phyloP scores from a whole-genome alignment of 1,140 invertebrate genomes.

The Sminthurides bifidus region DNA sequence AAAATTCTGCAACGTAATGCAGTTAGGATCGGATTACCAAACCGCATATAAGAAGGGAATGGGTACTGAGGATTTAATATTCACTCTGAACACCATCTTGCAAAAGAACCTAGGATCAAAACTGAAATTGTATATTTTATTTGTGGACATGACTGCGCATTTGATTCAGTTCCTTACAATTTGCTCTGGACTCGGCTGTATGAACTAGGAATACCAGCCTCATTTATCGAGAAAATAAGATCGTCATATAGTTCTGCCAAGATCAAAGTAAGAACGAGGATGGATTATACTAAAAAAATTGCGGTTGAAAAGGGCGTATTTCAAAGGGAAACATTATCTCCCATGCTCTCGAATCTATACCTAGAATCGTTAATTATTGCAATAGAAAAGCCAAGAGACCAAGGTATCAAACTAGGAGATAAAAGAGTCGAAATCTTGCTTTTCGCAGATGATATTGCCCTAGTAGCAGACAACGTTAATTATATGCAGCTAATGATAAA shows the following conservation, averaged over 20 bases:
- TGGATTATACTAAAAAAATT: neutral
- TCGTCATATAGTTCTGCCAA: neutral
- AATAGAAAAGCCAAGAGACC: neutral
- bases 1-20: neutral
- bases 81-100: slow-evolving; percentile 4
- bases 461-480: neutral
- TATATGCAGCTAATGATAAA: neutral
- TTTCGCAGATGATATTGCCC: neutral
- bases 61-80: slow-evolving; percentile 8
- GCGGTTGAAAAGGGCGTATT: slow-evolving; percentile 2
- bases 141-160: slow-evolving; percentile 19
- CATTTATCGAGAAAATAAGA: slow-evolving; percentile 8
- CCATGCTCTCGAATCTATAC: neutral
- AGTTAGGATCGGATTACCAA: slow-evolving; percentile 12
- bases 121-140: slow-evolving; percentile 13
- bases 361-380: neutral
- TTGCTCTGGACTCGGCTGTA: slow-evolving; percentile 6
- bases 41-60: slow-evolving; percentile 10
- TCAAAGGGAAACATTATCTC: slow-evolving; percentile 8
- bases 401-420: neutral
- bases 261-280: neutral
- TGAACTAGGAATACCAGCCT: neutral
- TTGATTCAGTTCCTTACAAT: slow-evolving; percentile 12
- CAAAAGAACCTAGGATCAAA: neutral
- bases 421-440: neutral